phyloP scores from a whole-genome alignment of 2,113 vertebrate genomes.

The Petrocephalus microphthalmus region DNA sequence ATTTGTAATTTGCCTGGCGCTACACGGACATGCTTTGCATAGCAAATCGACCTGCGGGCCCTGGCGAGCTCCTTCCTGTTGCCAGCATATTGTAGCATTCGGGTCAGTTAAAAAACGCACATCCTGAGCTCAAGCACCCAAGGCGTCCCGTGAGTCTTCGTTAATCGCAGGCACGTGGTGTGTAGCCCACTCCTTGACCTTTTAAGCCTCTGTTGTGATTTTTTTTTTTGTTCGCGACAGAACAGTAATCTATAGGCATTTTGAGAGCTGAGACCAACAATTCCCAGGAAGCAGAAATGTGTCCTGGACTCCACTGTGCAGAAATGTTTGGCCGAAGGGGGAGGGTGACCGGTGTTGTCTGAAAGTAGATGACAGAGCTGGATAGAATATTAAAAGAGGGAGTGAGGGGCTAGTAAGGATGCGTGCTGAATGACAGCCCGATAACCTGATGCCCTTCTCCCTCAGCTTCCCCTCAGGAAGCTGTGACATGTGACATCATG shows the following conservation, averaged over 20 bases:
- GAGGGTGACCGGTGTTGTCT: not conserved
- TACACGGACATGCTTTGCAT: constrained; percentile 27
- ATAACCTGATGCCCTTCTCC: not conserved
- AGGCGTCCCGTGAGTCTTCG: not conserved
- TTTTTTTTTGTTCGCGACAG: not conserved
- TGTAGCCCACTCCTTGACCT: not conserved
- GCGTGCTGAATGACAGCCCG: not conserved
- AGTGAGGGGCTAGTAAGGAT: not conserved
- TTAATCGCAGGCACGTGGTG: not conserved
- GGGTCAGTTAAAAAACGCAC: not conserved
- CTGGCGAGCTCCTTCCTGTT: constrained; percentile 7
- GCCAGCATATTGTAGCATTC: not conserved
- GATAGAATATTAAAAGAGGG: not conserved
- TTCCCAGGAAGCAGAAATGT: not conserved
- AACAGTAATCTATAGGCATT: not conserved
- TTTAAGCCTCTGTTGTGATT: constrained; percentile 1
- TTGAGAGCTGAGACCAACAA: not conserved
- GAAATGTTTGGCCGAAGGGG: not conserved
- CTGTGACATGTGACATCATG: constrained; percentile 1
- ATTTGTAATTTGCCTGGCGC: constrained; percentile 24
- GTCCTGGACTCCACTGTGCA: not conserved
- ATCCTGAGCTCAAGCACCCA: not conserved
- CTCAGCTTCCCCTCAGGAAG: not conserved
- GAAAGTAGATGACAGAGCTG: not conserved
- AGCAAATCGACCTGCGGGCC: constrained; percentile 21